Evolutionary conservation across 2,888 invertebrate species (phyloP), one percentile per base, ranked within the genome.

Genomic region (Acanthacorydalis orientalis): DNA sequence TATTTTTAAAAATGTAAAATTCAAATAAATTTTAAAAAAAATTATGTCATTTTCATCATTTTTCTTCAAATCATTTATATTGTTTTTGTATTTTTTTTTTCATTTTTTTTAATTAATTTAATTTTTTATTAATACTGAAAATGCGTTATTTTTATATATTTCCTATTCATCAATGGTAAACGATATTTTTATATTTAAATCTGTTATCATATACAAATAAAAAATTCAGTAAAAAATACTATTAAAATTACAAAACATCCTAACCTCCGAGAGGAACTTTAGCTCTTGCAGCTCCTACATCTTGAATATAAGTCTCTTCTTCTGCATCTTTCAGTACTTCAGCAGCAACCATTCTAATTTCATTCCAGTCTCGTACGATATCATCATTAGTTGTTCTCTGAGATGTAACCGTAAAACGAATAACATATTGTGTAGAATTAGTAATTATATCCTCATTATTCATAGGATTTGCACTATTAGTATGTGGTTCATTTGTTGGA

Each of bases 341-440:
- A 0, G 76, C 74, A 0, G 88, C 79, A 1, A 85, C 84, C 1
- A 67, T 71, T 55, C 79, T 77, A 50, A 88, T 85, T 64, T 88
- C 88, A 40, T 76, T 77, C 93, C 95, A 96, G 60, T 95, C 95
- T 54, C 81, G 80, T 55, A 78, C 57, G 15, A 86, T 80, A 59
- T 85, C 83, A 53, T 84, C 81, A 43, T 78, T 75, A 0, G 83
- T 83, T 1, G 85, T 95, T 57, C 80, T 77, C 44, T 82, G 80
- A 0, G 95, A 95, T 1, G 96, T 95, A 34, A 97, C 83, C 0
- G 95, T 92, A 64, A 96, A 97, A 48, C 91, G 68, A 52, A 95
- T 92, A 44, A 95, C 90, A 62, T 88, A 88, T 61, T 80, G 79
- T 0, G 42, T 31, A 7, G 12, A n/a, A 14, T 12, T n/a, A 23